Percentiles rank a stretch among this genome's conserved stretches.
phyloP scores from a whole-genome alignment of 2,888 invertebrate genomes.

The Latrodectus elegans region DNA sequence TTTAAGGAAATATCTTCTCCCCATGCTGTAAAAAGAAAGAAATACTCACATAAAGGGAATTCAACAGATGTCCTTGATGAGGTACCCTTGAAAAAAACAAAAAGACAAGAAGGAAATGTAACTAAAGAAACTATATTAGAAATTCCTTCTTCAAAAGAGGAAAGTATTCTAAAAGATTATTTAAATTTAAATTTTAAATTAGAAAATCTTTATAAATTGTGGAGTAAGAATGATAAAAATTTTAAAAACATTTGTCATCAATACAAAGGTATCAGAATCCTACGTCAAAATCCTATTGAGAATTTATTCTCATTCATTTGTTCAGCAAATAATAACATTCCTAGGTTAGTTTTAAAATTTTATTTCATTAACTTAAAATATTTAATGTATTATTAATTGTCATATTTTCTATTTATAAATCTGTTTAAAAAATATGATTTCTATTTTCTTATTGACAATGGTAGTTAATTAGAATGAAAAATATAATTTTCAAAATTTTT shows the following conservation, averaged over 20 bases:
- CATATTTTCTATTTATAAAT: background rate
- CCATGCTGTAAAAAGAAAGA: conserved; percentile 7
- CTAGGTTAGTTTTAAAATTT: conserved; percentile 78
- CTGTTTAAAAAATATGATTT: too few species aligned
- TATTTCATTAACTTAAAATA: background rate
- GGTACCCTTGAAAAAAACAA: background rate
- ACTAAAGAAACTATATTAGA: background rate
- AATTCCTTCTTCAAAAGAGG: conserved; percentile 69
- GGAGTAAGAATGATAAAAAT: conserved; percentile 84
- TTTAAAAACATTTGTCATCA: conserved; percentile 81
- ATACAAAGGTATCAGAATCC: conserved; percentile 90
- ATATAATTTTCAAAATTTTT: too few species aligned
- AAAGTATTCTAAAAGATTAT: conserved; percentile 81
- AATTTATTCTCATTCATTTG: conserved; percentile 97
- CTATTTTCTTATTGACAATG: too few species aligned
- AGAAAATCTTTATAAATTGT: conserved; percentile 82
- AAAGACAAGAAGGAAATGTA: background rate
- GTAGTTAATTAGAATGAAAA: too few species aligned
- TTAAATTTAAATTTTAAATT: conserved; percentile 86
- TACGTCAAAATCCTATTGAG: conserved; percentile 92
- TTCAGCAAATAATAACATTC: conserved; percentile 97
- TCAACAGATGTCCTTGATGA: background rate
- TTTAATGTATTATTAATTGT: background rate
- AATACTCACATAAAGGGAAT: background rate
- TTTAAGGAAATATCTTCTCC: conserved; percentile 43